A percentile compares a stretch with the other conserved stretches of the same genome.
phyloP scores from a whole-genome alignment of 2,113 vertebrate genomes.

The Bubo scandiacus region DNA sequence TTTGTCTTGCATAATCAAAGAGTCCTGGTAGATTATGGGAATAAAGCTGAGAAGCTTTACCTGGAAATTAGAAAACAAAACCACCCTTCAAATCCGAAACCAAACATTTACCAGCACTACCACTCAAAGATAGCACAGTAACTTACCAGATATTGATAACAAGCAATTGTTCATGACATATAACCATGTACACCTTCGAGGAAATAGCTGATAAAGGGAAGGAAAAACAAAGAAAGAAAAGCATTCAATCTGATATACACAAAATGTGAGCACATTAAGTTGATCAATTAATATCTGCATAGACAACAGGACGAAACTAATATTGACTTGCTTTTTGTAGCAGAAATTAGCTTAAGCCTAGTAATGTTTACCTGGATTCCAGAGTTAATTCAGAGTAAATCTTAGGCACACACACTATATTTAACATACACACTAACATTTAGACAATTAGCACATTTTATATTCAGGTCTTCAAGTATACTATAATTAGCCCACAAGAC shows the following conservation, averaged over 20 bases:
- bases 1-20: conserved; percentile 96
- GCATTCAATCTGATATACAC: background rate
- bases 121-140: background rate
- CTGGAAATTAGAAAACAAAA: conserved; percentile 74
- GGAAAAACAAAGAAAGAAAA: conserved; percentile 2
- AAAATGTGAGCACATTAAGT: background rate
- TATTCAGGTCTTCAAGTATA: background rate
- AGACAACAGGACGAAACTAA: background rate
- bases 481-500: background rate
- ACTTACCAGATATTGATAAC: conserved; percentile 95
- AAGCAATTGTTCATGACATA: conserved; percentile 99
- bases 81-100: conserved; percentile 38
- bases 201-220: conserved; percentile 84
- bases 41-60: conserved; percentile 98
- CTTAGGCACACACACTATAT: background rate
- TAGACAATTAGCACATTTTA: background rate
- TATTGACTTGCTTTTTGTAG: background rate
- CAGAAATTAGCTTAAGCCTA: background rate
- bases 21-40: conserved; percentile 93
- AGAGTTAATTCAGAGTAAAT: conserved; percentile 25
- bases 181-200: conserved; percentile 94
- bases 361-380: background rate
- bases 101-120: background rate
- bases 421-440: background rate
- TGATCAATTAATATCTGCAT: background rate